A percentile compares a stretch with the other conserved stretches of the same genome.
phyloP scores from a whole-genome alignment of 2,888 invertebrate genomes.

The Colostygia pectinataria region DNA sequence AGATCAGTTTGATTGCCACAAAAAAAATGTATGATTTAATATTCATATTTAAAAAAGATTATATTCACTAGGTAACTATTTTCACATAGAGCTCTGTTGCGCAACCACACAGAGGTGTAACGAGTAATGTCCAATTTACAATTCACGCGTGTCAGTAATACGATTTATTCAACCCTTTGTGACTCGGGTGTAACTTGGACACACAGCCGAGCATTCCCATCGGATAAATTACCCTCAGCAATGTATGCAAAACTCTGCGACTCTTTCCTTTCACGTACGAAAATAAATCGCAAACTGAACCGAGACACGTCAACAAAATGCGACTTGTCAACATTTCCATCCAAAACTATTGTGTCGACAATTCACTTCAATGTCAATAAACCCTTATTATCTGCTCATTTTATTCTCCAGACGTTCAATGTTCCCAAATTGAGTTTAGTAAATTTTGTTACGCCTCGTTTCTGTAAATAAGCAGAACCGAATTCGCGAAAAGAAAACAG shows the following conservation, averaged over 20 bases:
- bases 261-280: conserved; percentile 37
- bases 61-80: no score
- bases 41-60: no score
- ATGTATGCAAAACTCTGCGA: conserved; percentile 61
- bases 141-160: conserved; percentile 78
- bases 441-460: conserved; percentile 58
- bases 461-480: conserved; percentile 52
- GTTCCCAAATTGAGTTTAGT: conserved; percentile 58
- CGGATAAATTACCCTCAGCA: conserved; percentile 61
- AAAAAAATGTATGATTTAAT: no score
- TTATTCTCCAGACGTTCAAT: conserved; percentile 61
- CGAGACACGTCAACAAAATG: conserved; percentile 24
- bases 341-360: conserved; percentile 21
- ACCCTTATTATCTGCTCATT: conserved; percentile 43
- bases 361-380: conserved; percentile 31
- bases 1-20: no score
- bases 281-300: conserved; percentile 30
- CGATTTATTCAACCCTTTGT: conserved; percentile 80
- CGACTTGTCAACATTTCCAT: conserved; percentile 22
- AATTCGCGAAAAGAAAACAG: conserved; percentile 52
- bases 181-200: conserved; percentile 43
- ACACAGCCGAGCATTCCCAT: conserved; percentile 55
- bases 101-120: conserved; percentile 57
- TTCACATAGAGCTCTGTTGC: background rate
- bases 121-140: conserved; percentile 81